phyloP scores from a whole-genome alignment of 1,140 invertebrate genomes.

The Papilio helenus region DNA sequence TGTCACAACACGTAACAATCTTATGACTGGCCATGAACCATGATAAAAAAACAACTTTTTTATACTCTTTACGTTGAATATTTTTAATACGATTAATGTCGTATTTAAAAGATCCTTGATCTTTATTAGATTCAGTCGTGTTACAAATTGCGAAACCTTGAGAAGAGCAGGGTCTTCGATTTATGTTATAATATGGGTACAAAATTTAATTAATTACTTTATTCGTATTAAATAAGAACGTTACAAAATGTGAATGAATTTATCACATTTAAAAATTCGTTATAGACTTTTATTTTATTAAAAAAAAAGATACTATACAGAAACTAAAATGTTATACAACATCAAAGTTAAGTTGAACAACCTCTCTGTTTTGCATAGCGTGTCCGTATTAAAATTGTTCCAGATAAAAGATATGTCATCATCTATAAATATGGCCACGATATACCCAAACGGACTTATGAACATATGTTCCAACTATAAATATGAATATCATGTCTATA shows the following conservation, averaged over 20 bases:
- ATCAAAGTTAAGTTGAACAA: neutral
- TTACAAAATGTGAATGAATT: no score
- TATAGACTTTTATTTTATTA: no score
- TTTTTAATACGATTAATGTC: neutral
- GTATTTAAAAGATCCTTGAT: neutral
- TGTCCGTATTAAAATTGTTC: neutral
- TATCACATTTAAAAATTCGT: no score
- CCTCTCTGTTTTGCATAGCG: slow-evolving; percentile 1
- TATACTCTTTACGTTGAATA: neutral
- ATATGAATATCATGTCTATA: neutral
- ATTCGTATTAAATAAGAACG: no score
- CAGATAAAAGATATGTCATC: slow-evolving; percentile 17
- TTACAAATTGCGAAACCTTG: neutral
- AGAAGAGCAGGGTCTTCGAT: neutral
- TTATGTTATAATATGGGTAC: neutral
- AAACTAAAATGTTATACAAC: neutral
- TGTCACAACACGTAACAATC: slow-evolving; percentile 38
- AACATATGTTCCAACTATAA: slow-evolving; percentile 8
- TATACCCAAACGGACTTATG: neutral
- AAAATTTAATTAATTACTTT: no score
- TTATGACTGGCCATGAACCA: slow-evolving; percentile 6
- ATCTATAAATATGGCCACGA: neutral
- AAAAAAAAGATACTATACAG: no score
- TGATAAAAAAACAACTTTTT: neutral
- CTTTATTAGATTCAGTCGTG: neutral